Percentiles rank a stretch among this genome's conserved stretches.
phyloP scores from a whole-genome alignment of 2,888 invertebrate species.

The Ptilodon capucinus region DNA sequence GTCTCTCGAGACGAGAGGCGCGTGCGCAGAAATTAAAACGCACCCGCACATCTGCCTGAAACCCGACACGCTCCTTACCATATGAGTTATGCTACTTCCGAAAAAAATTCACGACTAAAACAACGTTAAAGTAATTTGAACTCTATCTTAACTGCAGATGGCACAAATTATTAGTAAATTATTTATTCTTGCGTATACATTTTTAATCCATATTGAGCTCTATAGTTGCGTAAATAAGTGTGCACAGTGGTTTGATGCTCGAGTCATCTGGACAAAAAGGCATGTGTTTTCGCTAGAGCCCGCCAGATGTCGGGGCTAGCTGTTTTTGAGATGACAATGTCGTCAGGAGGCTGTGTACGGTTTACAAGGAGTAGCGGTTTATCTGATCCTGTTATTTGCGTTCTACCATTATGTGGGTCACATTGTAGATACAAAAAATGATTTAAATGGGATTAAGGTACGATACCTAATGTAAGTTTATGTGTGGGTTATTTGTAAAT shows the following conservation, averaged over 20 bases:
- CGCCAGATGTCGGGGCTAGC: slow-evolving; percentile 62
- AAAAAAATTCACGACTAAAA: slow-evolving; percentile 53
- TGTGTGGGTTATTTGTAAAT: not conserved
- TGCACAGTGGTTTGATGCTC: slow-evolving; percentile 34
- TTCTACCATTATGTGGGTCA: slow-evolving; percentile 30
- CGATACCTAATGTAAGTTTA: too few species aligned
- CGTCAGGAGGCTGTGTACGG: slow-evolving; percentile 36
- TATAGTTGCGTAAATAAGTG: slow-evolving; percentile 11
- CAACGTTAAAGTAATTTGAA: slow-evolving; percentile 30
- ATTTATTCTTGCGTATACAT: slow-evolving; percentile 5
- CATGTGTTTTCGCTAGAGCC: slow-evolving; percentile 69
- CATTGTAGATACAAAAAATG: slow-evolving; percentile 11
- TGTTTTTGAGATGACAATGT: slow-evolving; percentile 59
- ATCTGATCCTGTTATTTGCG: slow-evolving; percentile 50
- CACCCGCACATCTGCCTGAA: slow-evolving; percentile 70
- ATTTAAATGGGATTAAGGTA: slow-evolving; percentile 6
- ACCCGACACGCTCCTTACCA: slow-evolving; percentile 75
- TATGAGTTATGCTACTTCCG: slow-evolving; percentile 72
- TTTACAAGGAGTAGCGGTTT: slow-evolving; percentile 58
- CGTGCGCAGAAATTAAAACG: slow-evolving; percentile 61
- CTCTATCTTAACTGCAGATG: slow-evolving; percentile 29
- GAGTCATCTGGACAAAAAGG: slow-evolving; percentile 70
- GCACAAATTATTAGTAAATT: not conserved
- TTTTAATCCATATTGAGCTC: slow-evolving; percentile 19
- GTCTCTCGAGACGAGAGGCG: slow-evolving; percentile 46